Evolutionary conservation across 30 jellyfish, hydroid and myxozoan species (phyloP).

Genomic region (Pelagia noctiluca): DNA sequence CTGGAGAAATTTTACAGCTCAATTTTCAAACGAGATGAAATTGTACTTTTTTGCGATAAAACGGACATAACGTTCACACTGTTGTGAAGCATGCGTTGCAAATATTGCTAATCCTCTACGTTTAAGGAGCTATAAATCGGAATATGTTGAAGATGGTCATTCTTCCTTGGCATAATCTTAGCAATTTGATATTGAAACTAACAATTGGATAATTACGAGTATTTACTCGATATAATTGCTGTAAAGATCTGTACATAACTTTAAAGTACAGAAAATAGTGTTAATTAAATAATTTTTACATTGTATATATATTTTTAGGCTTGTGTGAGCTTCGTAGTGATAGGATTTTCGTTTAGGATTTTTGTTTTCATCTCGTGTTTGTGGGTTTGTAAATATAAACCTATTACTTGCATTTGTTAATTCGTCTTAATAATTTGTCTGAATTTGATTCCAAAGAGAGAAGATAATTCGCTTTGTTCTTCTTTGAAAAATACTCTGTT

Average conservation of each 20-base stretch:
- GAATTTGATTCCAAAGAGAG: slow-evolving; percentile 17
- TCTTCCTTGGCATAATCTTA: too few relatives aligned
- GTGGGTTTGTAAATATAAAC: slow-evolving; percentile 43
- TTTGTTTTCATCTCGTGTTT: slow-evolving; percentile 10
- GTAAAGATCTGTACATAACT: not conserved
- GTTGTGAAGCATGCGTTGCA: too few relatives aligned
- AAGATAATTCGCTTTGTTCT: not conserved
- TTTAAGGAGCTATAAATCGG: too few relatives aligned
- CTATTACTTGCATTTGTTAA: slow-evolving; percentile 26
- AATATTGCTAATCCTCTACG: too few relatives aligned
- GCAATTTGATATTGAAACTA: too few relatives aligned
- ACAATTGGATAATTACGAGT: too few relatives aligned
- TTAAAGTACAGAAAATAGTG: slow-evolving; percentile 13
- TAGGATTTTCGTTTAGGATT: not conserved
- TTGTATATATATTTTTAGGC: slow-evolving; percentile 39
- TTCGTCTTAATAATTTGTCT: slow-evolving; percentile 15
- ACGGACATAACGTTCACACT: too few relatives aligned
- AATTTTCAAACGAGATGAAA: too few relatives aligned
- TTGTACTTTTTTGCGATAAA: too few relatives aligned
- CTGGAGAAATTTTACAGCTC: too few relatives aligned
- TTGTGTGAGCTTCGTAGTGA: slow-evolving; percentile 41
- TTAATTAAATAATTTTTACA: slow-evolving; percentile 37
- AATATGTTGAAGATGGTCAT: too few relatives aligned
- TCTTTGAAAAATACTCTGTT: not conserved
- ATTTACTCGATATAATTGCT: not conserved